Conservation (phyloP, 2,797 vertebrate species). For the Acanthopagrus latus region DNA sequence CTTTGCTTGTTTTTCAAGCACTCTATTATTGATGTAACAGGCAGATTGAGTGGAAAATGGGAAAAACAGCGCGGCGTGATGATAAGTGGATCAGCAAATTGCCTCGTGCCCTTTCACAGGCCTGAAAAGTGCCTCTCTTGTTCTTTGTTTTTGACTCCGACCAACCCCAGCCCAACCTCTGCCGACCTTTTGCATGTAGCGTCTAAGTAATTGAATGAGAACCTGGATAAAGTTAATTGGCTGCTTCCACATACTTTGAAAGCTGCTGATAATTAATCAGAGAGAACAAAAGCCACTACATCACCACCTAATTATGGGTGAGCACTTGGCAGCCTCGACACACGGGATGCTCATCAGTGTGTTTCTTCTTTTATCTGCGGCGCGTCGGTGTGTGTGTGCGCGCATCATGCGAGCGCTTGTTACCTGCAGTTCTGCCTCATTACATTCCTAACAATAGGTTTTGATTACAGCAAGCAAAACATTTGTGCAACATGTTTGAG, state of each 20-base stretch:
- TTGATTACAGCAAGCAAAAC: constrained; percentile 56
- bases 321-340: constrained; percentile 71
- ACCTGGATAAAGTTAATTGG: constrained; percentile 78
- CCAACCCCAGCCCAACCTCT: constrained; percentile 50
- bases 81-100: constrained; percentile 79
- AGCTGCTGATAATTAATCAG: constrained; percentile 79
- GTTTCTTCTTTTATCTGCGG: constrained; percentile 54
- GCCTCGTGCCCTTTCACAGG: constrained; percentile 60
- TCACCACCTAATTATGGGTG: constrained; percentile 76
- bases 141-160: constrained; percentile 54
- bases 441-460: constrained; percentile 55
- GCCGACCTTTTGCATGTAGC: constrained; percentile 72
- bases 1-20: constrained; percentile 57
- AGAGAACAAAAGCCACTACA: constrained; percentile 80
- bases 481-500: constrained; percentile 45
- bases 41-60: constrained; percentile 69
- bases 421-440: constrained; percentile 68
- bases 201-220: constrained; percentile 69
- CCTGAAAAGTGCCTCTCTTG: constrained; percentile 45
- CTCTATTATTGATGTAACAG: constrained; percentile 59
- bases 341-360: constrained; percentile 47
- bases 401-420: constrained; percentile 24
- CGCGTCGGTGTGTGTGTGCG: constrained; percentile 21
- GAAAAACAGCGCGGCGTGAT: constrained; percentile 47
- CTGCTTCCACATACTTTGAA: constrained; percentile 69